Evolutionary conservation across 2,797 vertebrate genomes (phyloP).

Genomic region (Buphagus erythrorhynchus): DNA sequence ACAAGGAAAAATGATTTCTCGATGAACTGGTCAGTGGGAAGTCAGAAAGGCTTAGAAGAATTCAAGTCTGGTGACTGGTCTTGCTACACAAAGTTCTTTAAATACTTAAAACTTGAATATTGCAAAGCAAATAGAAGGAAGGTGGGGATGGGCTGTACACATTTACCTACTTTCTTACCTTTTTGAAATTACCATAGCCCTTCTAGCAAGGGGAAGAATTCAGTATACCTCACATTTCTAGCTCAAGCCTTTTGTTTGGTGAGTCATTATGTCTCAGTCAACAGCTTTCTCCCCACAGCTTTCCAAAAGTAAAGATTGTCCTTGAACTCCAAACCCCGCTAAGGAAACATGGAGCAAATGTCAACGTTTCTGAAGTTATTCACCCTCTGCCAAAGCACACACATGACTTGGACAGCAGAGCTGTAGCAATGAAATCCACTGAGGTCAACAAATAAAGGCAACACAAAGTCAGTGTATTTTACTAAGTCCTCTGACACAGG

Average conservation of each 20-base stretch:
- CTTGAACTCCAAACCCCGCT: neutral
- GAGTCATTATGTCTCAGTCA: conserved; percentile 10
- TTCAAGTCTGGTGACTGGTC: neutral
- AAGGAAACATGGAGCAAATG: conserved; percentile 6
- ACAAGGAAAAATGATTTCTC: neutral
- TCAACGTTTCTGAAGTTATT: conserved; percentile 44
- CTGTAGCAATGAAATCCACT: conserved; percentile 17
- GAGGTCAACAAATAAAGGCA: conserved; percentile 28
- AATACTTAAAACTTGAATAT: neutral
- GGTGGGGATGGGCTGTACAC: neutral
- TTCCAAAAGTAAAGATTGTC: conserved; percentile 23
- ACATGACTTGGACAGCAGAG: neutral
- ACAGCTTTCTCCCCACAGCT: neutral
- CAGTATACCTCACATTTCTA: neutral
- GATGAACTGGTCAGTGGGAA: neutral
- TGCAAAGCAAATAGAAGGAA: conserved; percentile 37
- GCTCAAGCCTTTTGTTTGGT: neutral
- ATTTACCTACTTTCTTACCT: neutral
- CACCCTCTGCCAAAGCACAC: conserved; percentile 25
- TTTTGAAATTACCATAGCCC: neutral
- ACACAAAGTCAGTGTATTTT: conserved; percentile 11
- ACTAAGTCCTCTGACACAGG: neutral
- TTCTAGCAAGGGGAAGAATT: conserved; percentile 10
- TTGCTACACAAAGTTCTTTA: conserved; percentile 8
- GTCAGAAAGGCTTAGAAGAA: neutral